These are phyloP conservation scores for Pinctada fucata DNA, from an alignment of 2,888 invertebrate genomes.

Conservation along the genomic window DNA sequence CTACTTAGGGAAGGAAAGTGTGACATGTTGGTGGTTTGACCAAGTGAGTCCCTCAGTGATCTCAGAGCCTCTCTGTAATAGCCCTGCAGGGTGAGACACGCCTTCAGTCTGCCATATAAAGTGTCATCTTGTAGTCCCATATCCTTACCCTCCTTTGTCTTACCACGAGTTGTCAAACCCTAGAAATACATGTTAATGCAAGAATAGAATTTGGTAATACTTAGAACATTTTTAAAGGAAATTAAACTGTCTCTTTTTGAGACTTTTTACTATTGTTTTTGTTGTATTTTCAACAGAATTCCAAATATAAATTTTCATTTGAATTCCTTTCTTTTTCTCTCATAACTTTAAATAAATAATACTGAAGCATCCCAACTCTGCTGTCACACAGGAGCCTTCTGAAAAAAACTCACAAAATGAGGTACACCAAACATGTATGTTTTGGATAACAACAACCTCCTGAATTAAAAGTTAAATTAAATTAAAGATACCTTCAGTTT, in stretches of 20 bases:
- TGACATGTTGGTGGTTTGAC: conserved; percentile 68
- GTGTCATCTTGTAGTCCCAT: conserved; percentile 62
- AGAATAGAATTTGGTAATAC: not conserved
- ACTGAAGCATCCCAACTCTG: too few relatives aligned
- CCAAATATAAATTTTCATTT: too few relatives aligned
- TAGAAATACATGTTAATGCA: conserved; percentile 1
- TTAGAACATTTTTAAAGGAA: not conserved
- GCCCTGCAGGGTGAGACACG: conserved; percentile 70
- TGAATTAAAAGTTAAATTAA: not conserved
- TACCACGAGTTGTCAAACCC: conserved; percentile 49
- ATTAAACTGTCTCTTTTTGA: not conserved
- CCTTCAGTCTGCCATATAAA: conserved; percentile 69
- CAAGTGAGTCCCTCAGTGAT: conserved; percentile 67
- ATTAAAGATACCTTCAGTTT: conserved; percentile 62
- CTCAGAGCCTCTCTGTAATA: conserved; percentile 72
- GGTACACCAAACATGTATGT: too few relatives aligned
- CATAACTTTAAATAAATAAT: too few relatives aligned
- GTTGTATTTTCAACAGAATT: too few relatives aligned
- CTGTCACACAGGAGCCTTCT: too few relatives aligned
- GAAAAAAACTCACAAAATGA: too few relatives aligned
- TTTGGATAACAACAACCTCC: too few relatives aligned
- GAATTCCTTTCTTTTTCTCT: too few relatives aligned
- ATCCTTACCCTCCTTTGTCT: conserved; percentile 61
- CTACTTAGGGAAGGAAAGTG: conserved; percentile 74
- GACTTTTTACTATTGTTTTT: too few relatives aligned